phyloP scores from a whole-genome alignment of 2,888 invertebrate species.

The Tribolium freemani region DNA sequence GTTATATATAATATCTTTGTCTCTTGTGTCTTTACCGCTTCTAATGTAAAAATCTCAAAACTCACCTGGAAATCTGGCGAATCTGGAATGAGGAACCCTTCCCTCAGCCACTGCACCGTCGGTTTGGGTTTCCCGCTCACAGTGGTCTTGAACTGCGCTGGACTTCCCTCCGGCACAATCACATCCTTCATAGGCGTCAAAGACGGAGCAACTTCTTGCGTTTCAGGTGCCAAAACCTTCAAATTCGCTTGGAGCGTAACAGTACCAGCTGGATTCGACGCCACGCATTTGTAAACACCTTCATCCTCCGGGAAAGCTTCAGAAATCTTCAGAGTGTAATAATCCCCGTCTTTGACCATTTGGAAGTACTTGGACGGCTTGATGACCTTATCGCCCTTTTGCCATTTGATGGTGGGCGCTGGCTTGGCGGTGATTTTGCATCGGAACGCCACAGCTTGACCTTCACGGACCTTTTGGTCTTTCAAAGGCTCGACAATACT shows the following conservation, averaged over 20 bases:
- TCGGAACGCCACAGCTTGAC: slow-evolving; percentile 91
- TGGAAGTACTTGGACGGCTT: slow-evolving; percentile 98
- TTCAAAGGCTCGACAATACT: slow-evolving; percentile 85
- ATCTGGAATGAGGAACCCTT: slow-evolving; percentile 92
- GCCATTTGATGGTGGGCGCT: slow-evolving; percentile 88
- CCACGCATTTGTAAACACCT: slow-evolving; percentile 95
- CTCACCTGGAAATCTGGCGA: slow-evolving; percentile 95
- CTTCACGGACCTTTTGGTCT: slow-evolving; percentile 91
- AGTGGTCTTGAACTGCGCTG: slow-evolving; percentile 92
- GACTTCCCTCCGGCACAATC: slow-evolving; percentile 89
- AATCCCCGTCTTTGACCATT: slow-evolving; percentile 91
- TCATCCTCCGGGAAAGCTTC: slow-evolving; percentile 99
- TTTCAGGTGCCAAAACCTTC: slow-evolving; percentile 85
- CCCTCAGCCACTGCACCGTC: slow-evolving; percentile 95
- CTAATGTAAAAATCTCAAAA: slow-evolving; percentile 23
- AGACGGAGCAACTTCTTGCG: slow-evolving; percentile 83
- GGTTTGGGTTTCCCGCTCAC: slow-evolving; percentile 91
- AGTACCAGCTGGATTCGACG: slow-evolving; percentile 85
- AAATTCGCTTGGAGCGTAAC: slow-evolving; percentile 84
- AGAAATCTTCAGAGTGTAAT: slow-evolving; percentile 89
- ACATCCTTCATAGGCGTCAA: slow-evolving; percentile 89
- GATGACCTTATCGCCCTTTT: slow-evolving; percentile 91
- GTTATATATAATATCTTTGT: too few relatives aligned
- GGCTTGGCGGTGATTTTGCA: slow-evolving; percentile 90
- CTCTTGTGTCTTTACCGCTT: background rate